Evolutionary conservation across 2,888 invertebrate species (phyloP).

Genomic region (Thalpophila matura): DNA sequence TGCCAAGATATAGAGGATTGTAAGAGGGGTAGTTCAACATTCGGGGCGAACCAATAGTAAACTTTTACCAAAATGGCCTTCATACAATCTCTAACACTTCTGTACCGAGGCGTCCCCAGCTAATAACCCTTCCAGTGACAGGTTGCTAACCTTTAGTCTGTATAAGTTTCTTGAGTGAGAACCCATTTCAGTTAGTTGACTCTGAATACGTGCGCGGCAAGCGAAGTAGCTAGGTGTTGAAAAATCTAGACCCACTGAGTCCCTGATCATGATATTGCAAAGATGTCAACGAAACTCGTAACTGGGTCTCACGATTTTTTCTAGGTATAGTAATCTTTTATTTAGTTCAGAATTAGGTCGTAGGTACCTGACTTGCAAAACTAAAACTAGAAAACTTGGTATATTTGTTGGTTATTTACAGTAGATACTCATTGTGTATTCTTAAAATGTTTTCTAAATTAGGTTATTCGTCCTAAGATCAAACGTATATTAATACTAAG

Average conservation of each 20-base stretch:
- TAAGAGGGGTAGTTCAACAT: no score
- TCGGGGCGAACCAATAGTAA: no score
- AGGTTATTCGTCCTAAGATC: neutral
- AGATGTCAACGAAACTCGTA: slow-evolving; percentile 35
- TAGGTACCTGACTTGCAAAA: neutral
- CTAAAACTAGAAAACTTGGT: neutral
- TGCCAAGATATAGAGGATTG: no score
- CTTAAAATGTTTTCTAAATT: neutral
- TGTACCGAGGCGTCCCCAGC: slow-evolving; percentile 5
- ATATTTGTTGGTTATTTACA: no score
- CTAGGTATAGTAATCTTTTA: neutral
- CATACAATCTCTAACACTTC: slow-evolving; percentile 5
- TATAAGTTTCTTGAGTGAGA: slow-evolving; percentile 54
- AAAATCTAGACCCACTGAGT: slow-evolving; percentile 45
- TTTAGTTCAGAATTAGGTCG: slow-evolving; percentile 7
- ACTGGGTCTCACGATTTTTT: slow-evolving; percentile 13
- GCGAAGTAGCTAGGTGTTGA: slow-evolving; percentile 40
- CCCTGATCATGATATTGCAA: slow-evolving; percentile 57
- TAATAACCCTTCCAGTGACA: slow-evolving; percentile 53
- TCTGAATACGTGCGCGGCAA: slow-evolving; percentile 57
- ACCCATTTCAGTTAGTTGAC: slow-evolving; percentile 66
- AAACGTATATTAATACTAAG: neutral
- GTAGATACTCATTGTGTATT: neutral
- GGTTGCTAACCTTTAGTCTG: slow-evolving; percentile 54
- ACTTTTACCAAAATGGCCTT: neutral